Conservation (phyloP, 2,888 invertebrate species). For the Exephanes ischioxanthus region DNA sequence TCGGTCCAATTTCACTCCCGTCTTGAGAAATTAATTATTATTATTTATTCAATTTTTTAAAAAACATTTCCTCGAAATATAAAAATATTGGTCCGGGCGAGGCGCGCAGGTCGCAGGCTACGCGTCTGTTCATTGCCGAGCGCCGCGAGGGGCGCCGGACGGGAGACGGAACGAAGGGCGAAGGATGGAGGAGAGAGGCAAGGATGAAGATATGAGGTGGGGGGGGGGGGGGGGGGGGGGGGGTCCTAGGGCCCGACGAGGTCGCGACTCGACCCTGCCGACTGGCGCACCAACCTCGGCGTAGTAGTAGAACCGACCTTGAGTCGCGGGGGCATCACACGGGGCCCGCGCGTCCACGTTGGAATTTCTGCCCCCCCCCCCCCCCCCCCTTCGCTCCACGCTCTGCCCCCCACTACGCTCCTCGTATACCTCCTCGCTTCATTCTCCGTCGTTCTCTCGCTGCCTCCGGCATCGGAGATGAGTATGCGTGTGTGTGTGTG, state of each 20-base stretch:
- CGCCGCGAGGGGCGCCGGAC: conserved; percentile 48
- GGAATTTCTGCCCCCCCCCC: conserved; percentile 83
- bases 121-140: conserved; percentile 65
- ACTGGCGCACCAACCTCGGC: conserved; percentile 79
- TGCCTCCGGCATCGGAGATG: conserved; percentile 15
- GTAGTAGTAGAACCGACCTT: conserved; percentile 84
- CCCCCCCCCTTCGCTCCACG: conserved; percentile 44
- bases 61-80: neutral
- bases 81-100: conserved; percentile 3
- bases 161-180: conserved; percentile 42
- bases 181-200: conserved; percentile 31
- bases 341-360: conserved; percentile 80
- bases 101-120: conserved; percentile 64
- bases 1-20: no score
- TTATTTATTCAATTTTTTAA: no score
- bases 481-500: neutral
- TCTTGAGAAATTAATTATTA: no score
- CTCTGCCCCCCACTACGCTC: conserved; percentile 53
- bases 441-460: conserved; percentile 26
- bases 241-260: conserved; percentile 81
- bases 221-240: conserved; percentile 59
- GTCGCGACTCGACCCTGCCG: conserved; percentile 83
- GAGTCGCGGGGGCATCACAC: conserved; percentile 83
- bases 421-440: conserved; percentile 55
- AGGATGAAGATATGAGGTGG: conserved; percentile 17